A percentile compares a stretch with the other conserved stretches of the same genome.
Conservation (phyloP, 2,113 vertebrate species). For the Chitala chitala region DNA sequence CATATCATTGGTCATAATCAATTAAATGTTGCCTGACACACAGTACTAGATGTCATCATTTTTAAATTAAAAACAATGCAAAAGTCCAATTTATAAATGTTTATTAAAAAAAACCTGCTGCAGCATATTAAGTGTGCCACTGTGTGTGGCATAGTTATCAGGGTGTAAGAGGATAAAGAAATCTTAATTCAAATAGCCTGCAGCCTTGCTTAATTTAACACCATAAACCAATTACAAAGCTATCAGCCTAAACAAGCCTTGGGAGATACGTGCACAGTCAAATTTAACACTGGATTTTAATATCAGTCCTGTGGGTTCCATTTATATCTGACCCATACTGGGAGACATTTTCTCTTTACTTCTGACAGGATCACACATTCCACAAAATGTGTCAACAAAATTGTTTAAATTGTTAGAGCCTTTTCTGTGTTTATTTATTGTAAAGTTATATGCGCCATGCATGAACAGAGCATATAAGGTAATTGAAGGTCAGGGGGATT, state of each 20-base stretch:
- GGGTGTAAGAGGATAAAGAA: constrained; percentile 36
- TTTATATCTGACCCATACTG: constrained; percentile 20
- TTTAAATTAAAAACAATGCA: background rate
- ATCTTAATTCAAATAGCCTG: constrained; percentile 36
- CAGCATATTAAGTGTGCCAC: constrained; percentile 18
- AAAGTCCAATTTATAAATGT: background rate
- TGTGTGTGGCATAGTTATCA: constrained; percentile 30
- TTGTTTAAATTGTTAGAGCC: background rate
- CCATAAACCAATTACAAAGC: constrained; percentile 45
- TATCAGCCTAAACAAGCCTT: constrained; percentile 36
- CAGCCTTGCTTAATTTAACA: constrained; percentile 38
- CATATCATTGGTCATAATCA: no score
- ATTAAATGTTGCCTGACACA: background rate
- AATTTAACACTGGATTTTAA: constrained; percentile 31
- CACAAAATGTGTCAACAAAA: constrained; percentile 18
- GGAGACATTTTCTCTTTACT: constrained; percentile 7
- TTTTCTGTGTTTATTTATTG: background rate
- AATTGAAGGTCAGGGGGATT: background rate
- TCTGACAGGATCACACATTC: background rate
- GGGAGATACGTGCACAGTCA: constrained; percentile 27
- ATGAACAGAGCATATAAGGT: background rate
- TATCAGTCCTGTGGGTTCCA: constrained; percentile 18
- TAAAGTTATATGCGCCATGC: background rate
- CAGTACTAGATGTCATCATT: background rate
- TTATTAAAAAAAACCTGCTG: background rate